Conservation (phyloP, 2,888 invertebrate genomes). For the Pollenia griseotomentosa region DNA sequence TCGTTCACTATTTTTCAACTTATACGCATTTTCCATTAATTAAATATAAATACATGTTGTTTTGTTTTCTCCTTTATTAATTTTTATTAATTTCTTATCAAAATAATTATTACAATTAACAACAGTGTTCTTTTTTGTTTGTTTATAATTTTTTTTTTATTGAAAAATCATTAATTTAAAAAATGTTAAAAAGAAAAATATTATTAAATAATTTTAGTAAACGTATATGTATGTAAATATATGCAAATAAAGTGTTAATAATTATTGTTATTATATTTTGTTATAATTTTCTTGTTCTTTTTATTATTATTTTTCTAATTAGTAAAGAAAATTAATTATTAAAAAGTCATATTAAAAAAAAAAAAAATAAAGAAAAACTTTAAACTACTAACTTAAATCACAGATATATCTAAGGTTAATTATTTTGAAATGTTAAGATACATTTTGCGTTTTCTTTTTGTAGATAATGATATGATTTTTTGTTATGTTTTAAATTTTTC, state of each 20-base stretch:
- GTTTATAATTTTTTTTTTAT: constrained; percentile 50
- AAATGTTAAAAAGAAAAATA: constrained; percentile 22
- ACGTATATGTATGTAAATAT: too few relatives aligned
- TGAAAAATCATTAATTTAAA: constrained; percentile 43
- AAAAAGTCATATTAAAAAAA: neutral
- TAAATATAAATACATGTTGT: neutral
- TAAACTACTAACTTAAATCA: constrained; percentile 83
- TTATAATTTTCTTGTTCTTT: neutral
- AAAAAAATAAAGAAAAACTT: constrained; percentile 46
- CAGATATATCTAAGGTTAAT: constrained; percentile 82
- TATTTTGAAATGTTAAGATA: constrained; percentile 57
- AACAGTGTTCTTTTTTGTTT: constrained; percentile 53
- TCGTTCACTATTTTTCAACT: too few relatives aligned
- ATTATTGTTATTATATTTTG: neutral
- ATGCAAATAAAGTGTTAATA: constrained; percentile 24
- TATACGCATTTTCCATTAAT: too few relatives aligned
- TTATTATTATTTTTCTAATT: constrained; percentile 30
- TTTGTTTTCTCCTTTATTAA: constrained; percentile 63
- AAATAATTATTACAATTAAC: constrained; percentile 73
- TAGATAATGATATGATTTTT: constrained; percentile 58
- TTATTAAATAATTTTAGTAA: constrained; percentile 44
- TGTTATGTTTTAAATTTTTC: neutral
- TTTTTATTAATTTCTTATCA: constrained; percentile 70
- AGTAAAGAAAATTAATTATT: constrained; percentile 24
- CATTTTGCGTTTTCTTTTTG: neutral